Evolutionary conservation across 2,113 vertebrate species (phyloP).

Genomic region (Pardalotus punctatus): DNA sequence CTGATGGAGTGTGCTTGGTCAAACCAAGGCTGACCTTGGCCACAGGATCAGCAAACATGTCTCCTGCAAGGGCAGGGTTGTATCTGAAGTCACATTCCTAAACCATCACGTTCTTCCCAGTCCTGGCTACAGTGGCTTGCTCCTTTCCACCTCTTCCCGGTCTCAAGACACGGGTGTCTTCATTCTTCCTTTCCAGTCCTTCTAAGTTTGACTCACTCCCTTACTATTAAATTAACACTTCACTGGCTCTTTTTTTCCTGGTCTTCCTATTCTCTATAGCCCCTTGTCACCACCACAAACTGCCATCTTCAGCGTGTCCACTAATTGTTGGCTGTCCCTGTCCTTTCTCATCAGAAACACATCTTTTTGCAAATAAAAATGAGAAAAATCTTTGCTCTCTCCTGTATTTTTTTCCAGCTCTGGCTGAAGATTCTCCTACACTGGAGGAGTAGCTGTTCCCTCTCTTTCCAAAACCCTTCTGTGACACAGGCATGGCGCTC

Average conservation of each 20-base stretch:
- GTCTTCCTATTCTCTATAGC: neutral
- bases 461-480: neutral
- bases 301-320: neutral
- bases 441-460: neutral
- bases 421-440: neutral
- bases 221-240: neutral
- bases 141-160: neutral
- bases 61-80: neutral
- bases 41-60: neutral
- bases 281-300: neutral
- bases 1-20: neutral
- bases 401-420: neutral
- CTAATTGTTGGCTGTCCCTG: neutral
- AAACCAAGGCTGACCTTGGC: neutral
- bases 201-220: neutral
- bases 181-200: neutral
- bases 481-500: neutral
- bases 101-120: neutral
- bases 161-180: neutral
- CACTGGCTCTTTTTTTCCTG: neutral
- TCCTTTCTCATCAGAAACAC: neutral
- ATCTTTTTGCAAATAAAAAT: neutral
- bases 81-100: neutral
- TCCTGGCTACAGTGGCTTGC: neutral
- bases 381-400: neutral